A percentile compares a stretch with the other conserved stretches of the same genome.
These are phyloP conservation scores for Liposcelis brunnea DNA, from an alignment of 2,888 invertebrate genomes.

Conservation along the genomic window DNA sequence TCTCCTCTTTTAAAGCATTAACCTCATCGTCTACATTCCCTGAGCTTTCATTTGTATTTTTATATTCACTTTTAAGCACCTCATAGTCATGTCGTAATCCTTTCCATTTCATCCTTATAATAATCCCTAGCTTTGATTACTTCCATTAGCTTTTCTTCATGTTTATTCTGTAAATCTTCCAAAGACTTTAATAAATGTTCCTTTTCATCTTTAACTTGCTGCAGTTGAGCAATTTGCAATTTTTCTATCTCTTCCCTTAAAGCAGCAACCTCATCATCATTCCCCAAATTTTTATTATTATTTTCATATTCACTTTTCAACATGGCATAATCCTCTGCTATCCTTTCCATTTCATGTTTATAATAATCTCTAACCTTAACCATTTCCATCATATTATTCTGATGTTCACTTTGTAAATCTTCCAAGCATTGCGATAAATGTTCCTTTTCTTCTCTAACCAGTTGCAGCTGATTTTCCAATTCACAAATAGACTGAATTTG, in stretches of 20 bases:
- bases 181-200: constrained; percentile 18
- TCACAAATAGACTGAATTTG: constrained; percentile 1
- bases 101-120: constrained; percentile 30
- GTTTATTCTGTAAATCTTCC: constrained; percentile 26
- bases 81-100: constrained; percentile 27
- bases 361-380: constrained; percentile 31
- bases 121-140: constrained; percentile 30
- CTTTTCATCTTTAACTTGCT: constrained; percentile 18
- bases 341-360: constrained; percentile 28
- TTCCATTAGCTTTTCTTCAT: constrained; percentile 24
- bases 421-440: constrained; percentile 20
- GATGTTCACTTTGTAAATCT: constrained; percentile 26
- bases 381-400: constrained; percentile 25
- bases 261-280: constrained; percentile 20
- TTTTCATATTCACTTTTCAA: constrained; percentile 26
- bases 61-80: constrained; percentile 36
- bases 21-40: constrained; percentile 16
- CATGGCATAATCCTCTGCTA: constrained; percentile 30
- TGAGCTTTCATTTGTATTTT: constrained; percentile 21
- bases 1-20: constrained; percentile 13
- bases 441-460: constrained; percentile 17
- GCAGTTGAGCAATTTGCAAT: constrained; percentile 22
- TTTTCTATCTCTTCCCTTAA: constrained; percentile 21
- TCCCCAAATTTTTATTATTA: constrained; percentile 26
- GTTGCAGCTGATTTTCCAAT: constrained; percentile 24